Evolutionary conservation across 2,888 invertebrate species (phyloP).

Genomic region (Cryptocephalus primarius): DNA sequence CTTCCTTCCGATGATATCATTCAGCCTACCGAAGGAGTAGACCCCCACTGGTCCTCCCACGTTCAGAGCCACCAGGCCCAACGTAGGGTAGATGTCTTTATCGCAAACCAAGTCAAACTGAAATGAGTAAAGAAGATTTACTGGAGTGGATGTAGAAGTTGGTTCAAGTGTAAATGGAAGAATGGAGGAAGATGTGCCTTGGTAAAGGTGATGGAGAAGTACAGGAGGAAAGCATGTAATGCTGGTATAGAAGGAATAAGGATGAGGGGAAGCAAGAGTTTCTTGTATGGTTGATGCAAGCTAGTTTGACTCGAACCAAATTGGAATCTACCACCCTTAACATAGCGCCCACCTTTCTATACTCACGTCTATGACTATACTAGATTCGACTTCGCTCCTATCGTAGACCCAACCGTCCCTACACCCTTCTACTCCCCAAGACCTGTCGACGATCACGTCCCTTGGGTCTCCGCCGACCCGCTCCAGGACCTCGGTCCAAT

Average conservation of each 20-base stretch:
- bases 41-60: constrained; percentile 85
- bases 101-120: constrained; percentile 88
- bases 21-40: constrained; percentile 74
- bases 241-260: too few species aligned
- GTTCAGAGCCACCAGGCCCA: constrained; percentile 77
- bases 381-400: constrained; percentile 55
- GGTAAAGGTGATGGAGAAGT: too few species aligned
- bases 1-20: constrained; percentile 78
- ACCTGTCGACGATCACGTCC: constrained; percentile 35
- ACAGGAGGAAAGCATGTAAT: too few species aligned
- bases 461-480: constrained; percentile 22
- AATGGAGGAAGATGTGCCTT: too few species aligned
- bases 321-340: too few species aligned
- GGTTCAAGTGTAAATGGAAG: too few species aligned
- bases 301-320: too few species aligned
- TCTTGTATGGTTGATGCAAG: too few species aligned
- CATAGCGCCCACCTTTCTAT: neutral
- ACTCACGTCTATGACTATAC: constrained; percentile 75
- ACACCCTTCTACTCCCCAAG: constrained; percentile 58
- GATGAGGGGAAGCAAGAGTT: too few species aligned
- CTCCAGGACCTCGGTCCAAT: constrained; percentile 52
- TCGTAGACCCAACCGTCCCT: constrained; percentile 73
- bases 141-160: neutral
- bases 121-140: constrained; percentile 23
- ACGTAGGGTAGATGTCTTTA: constrained; percentile 74